Evolutionary conservation across 2,888 invertebrate species (phyloP).

Genomic region (Oithona nana): DNA sequence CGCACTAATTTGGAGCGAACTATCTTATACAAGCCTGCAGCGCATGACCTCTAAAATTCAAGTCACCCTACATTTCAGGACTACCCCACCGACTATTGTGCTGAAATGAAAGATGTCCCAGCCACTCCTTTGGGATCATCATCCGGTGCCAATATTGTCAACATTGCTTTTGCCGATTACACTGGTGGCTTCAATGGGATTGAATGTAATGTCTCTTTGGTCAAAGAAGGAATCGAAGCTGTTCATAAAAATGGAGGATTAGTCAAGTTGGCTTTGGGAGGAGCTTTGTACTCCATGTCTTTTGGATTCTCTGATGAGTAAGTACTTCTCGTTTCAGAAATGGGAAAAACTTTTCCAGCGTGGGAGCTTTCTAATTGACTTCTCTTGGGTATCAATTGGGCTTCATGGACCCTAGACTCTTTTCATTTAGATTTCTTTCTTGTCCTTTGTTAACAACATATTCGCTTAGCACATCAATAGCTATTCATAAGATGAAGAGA

Average conservation of each 20-base stretch:
- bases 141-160: neutral
- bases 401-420: too few relatives aligned
- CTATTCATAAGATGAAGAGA: too few relatives aligned
- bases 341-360: neutral
- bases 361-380: too few relatives aligned
- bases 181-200: neutral
- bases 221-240: neutral
- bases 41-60: too few relatives aligned
- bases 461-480: too few relatives aligned
- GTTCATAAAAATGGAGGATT: neutral
- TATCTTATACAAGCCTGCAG: too few relatives aligned
- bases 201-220: neutral
- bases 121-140: neutral
- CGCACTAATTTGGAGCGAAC: too few relatives aligned
- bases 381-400: too few relatives aligned
- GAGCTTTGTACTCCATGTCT: neutral
- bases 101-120: neutral
- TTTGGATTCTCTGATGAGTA: neutral
- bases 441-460: too few relatives aligned
- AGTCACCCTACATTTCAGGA: too few relatives aligned
- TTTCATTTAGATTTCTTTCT: too few relatives aligned
- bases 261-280: neutral
- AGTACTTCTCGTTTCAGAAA: too few relatives aligned
- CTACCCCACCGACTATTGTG: constrained; percentile 1
- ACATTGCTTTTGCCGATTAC: neutral